Evolutionary conservation across 1,140 invertebrate species (phyloP).

Genomic region (Ruditapes philippinarum): DNA sequence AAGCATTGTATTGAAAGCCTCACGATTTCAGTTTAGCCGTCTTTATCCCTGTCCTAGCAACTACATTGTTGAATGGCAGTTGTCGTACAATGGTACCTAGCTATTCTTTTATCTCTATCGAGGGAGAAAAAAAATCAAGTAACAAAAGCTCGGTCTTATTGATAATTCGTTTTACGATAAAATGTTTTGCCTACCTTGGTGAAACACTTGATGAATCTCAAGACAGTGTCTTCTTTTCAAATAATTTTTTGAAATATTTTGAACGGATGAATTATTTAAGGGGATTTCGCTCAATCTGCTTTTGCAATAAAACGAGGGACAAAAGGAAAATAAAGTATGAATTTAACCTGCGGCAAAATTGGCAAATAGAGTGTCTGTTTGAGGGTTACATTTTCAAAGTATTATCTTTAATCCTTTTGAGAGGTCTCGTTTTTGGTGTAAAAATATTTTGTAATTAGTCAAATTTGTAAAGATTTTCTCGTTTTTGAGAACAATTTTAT

Average conservation of each 20-base stretch:
- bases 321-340: neutral
- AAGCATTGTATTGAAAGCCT: neutral
- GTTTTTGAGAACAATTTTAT: neutral
- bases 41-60: constrained; percentile 6
- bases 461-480: constrained; percentile 8
- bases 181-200: constrained; percentile 16
- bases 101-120: constrained; percentile 16
- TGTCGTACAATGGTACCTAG: neutral
- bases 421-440: neutral
- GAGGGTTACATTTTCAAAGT: neutral
- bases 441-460: constrained; percentile 27
- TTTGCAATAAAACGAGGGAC: neutral
- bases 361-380: neutral
- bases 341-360: constrained; percentile 28
- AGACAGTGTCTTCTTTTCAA: neutral
- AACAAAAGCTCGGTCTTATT: neutral
- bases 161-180: constrained; percentile 7
- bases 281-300: neutral
- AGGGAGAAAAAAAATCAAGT: neutral
- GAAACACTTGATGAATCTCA: neutral
- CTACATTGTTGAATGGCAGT: neutral
- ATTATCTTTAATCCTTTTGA: constrained; percentile 7
- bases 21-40: neutral
- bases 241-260: constrained; percentile 16
- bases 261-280: constrained; percentile 18